phyloP scores from a whole-genome alignment of 2,888 invertebrate genomes.

The Athetis lepigone region DNA sequence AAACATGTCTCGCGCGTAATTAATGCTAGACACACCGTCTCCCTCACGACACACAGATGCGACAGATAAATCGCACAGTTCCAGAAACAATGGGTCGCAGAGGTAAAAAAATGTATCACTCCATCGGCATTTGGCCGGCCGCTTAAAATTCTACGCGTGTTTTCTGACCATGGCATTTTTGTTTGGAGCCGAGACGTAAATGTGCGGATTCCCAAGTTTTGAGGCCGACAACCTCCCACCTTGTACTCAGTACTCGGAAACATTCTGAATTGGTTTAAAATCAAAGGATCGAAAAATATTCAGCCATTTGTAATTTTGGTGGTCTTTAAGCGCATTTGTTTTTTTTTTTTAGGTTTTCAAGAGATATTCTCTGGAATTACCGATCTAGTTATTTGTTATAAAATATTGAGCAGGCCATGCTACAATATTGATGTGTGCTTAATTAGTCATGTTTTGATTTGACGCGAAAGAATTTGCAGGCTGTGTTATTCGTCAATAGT shows the following conservation, averaged over 20 bases:
- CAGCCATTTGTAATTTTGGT: neutral
- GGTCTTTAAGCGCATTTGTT: neutral
- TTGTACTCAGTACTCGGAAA: slow-evolving; percentile 18
- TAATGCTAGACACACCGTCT: slow-evolving; percentile 50
- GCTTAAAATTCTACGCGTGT: slow-evolving; percentile 68
- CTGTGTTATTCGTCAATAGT: no score
- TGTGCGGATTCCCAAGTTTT: slow-evolving; percentile 63
- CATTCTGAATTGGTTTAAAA: neutral
- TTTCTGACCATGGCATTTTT: slow-evolving; percentile 65
- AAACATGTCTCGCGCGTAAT: slow-evolving; percentile 6
- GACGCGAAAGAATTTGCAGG: no score
- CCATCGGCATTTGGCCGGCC: slow-evolving; percentile 45
- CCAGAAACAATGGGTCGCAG: slow-evolving; percentile 43
- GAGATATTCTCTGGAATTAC: neutral
- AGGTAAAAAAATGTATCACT: slow-evolving; percentile 52
- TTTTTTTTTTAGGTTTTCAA: slow-evolving; percentile 21
- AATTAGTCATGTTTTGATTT: no score
- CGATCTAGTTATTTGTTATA: neutral
- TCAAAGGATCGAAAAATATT: slow-evolving; percentile 14
- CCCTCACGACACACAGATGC: slow-evolving; percentile 45
- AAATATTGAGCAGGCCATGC: no score
- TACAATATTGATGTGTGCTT: no score
- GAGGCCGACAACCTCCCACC: slow-evolving; percentile 69
- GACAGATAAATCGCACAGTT: slow-evolving; percentile 44
- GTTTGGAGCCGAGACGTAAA: slow-evolving; percentile 63